These are phyloP conservation scores for Cryptus viduatorius DNA, from an alignment of 2,888 invertebrate genomes.

Conservation along the genomic window DNA sequence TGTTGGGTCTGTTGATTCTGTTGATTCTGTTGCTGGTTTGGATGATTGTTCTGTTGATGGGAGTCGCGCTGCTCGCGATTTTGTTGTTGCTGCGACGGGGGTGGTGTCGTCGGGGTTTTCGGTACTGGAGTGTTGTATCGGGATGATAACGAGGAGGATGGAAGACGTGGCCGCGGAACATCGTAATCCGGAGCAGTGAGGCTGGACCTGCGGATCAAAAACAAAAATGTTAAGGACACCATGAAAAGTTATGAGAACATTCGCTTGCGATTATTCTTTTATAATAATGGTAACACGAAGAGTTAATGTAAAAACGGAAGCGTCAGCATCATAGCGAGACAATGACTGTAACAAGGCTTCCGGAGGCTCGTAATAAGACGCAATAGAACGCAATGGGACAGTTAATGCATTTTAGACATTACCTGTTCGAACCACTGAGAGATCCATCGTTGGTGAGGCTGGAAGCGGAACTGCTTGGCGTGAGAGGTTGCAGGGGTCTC, in stretches of 20 bases:
- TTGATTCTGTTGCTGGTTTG: constrained; percentile 67
- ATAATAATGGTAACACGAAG: no score
- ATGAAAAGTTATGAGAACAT: not conserved
- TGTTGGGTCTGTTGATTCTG: constrained; percentile 77
- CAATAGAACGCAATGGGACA: no score
- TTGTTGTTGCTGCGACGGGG: constrained; percentile 72
- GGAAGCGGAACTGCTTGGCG: constrained; percentile 89
- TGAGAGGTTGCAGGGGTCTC: constrained; percentile 87
- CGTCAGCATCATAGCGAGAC: no score
- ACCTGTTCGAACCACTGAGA: constrained; percentile 86
- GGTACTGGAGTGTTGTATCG: constrained; percentile 75
- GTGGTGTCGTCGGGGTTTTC: constrained; percentile 77
- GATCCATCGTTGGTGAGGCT: constrained; percentile 89
- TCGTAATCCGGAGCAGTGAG: constrained; percentile 90
- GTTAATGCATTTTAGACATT: constrained; percentile 71
- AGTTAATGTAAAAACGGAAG: no score
- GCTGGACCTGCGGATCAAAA: constrained; percentile 82
- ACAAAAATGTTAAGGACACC: no score
- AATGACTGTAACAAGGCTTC: no score
- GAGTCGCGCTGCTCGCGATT: constrained; percentile 63
- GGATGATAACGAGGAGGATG: constrained; percentile 77
- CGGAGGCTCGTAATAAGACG: no score
- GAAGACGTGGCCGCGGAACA: constrained; percentile 87
- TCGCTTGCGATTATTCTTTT: no score
- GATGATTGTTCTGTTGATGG: constrained; percentile 70